These are phyloP conservation scores for Lepus americanus DNA, from an alignment of 2,113 vertebrate genomes.

Conservation along the genomic window DNA sequence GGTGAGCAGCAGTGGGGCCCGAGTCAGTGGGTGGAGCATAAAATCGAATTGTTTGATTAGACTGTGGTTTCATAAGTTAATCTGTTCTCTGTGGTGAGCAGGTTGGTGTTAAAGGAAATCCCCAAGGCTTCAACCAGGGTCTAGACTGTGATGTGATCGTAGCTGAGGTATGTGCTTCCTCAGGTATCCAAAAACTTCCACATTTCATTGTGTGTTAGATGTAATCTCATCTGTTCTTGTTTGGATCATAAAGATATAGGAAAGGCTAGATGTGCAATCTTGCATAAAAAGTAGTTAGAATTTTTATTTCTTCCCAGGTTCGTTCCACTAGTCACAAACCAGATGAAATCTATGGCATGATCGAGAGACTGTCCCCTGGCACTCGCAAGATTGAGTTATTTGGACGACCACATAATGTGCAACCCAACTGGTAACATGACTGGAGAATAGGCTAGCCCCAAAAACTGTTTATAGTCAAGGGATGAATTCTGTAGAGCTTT, in stretches of 20 bases:
- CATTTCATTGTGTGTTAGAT: slow-evolving; percentile 20
- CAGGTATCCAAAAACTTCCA: background rate
- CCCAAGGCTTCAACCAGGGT: slow-evolving; percentile 96
- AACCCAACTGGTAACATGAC: slow-evolving; percentile 93
- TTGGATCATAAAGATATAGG: slow-evolving; percentile 44
- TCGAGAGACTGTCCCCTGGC: slow-evolving; percentile 94
- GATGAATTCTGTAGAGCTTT: background rate
- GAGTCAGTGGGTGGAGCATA: background rate
- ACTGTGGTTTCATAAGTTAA: slow-evolving; percentile 17
- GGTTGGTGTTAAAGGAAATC: slow-evolving; percentile 96
- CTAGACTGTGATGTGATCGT: slow-evolving; percentile 96
- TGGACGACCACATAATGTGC: slow-evolving; percentile 95
- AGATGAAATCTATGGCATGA: slow-evolving; percentile 97
- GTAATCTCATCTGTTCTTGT: slow-evolving; percentile 34
- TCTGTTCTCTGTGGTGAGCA: slow-evolving; percentile 74
- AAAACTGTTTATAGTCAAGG: background rate
- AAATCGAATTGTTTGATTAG: slow-evolving; percentile 2
- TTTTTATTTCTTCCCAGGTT: slow-evolving; percentile 87
- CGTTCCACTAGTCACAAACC: slow-evolving; percentile 97
- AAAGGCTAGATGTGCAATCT: slow-evolving; percentile 40
- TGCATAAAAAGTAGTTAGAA: slow-evolving; percentile 59
- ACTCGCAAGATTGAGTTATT: slow-evolving; percentile 96
- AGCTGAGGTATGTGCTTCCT: slow-evolving; percentile 90
- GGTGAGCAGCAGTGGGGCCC: slow-evolving; percentile 83
- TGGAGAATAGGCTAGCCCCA: background rate